Evolutionary conservation across 2,113 vertebrate species (phyloP).

Genomic region (Echinops telfairi): DNA sequence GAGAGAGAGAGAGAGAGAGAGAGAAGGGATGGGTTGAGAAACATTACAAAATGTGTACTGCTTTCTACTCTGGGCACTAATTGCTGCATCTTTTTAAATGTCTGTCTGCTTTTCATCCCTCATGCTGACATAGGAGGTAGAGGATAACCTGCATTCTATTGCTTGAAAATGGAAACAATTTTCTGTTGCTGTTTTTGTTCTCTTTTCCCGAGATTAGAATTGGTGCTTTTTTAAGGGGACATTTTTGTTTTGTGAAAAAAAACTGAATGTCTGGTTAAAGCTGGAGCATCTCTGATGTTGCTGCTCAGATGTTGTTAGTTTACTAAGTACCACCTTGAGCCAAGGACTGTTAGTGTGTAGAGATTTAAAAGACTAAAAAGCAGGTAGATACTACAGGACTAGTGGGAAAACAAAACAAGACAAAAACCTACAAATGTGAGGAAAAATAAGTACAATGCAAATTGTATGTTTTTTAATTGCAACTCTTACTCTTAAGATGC

Average conservation of each 20-base stretch:
- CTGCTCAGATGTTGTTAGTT: not conserved
- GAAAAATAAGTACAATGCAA: slow-evolving; percentile 14
- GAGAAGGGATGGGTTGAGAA: no score
- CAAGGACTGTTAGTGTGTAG: not conserved
- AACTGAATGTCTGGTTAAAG: not conserved
- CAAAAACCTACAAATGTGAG: not conserved
- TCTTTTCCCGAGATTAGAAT: not conserved
- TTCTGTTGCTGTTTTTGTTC: not conserved
- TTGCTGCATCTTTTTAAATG: slow-evolving; percentile 23
- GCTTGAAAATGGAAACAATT: not conserved
- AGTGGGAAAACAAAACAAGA: not conserved
- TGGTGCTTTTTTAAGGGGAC: no score
- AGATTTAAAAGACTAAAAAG: slow-evolving; percentile 46
- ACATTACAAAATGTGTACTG: not conserved
- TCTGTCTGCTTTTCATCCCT: not conserved
- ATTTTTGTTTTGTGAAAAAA: slow-evolving; percentile 36
- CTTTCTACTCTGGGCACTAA: not conserved
- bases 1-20: not conserved
- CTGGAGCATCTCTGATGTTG: not conserved
- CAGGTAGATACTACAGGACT: not conserved
- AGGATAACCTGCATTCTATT: not conserved
- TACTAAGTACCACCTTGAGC: not conserved
- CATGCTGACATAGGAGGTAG: not conserved
- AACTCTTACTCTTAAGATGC: slow-evolving; percentile 39
- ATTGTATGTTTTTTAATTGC: not conserved